Base-by-base conservation (phyloP, 2,113 vertebrate species). In the Plecotus auritus region DNA sequence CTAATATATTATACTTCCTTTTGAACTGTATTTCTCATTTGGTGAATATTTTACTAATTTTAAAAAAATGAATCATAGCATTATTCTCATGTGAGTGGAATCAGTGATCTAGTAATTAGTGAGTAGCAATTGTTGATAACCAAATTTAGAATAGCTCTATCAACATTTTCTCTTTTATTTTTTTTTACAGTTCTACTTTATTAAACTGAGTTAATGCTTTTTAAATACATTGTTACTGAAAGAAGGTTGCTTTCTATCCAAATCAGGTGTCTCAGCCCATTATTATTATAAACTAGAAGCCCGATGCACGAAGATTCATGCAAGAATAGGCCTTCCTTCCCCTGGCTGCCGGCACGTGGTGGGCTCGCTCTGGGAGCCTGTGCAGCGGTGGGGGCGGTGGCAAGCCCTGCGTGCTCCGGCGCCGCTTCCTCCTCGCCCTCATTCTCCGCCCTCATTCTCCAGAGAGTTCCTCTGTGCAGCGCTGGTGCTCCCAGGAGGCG, bases 101-200 rank as follows among this genome's bases (percentile, higher is more conserved):
- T 45, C 56, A 88, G 22, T 73, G 12, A 54, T 88, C 42, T 88
- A 67, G 70, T 49, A 94, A 61, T 96, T 94, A 95, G 22, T 47
- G 45, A 74, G 72, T 67, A 92, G 3, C 67, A 80, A 1, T 74
- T 96, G 45, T 91, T 94, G 45, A 10, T 91, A 88, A 61, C 69
- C 83, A 90, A 59, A 91, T 86, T 96, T 64, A 74, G 32, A 76
- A 83, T 85, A 92, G 80, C 28, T 87, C 47, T 97, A 5, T 84
- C 95, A 91, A 90, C 61, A 81, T 85, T 94, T 96, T 96, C 54
- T 77, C 28, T 72, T 92, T 5, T 88, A 54, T 61, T 61, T 61
- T 61, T 92, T 95, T 95, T 93, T 82, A 51, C 72, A 80, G 70
- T 70, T 93, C 32, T 95, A 28, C 26, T 81, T 96, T 94, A 87